Conservation (phyloP, 1,140 invertebrate genomes). For the Lepidurus arcticus region DNA sequence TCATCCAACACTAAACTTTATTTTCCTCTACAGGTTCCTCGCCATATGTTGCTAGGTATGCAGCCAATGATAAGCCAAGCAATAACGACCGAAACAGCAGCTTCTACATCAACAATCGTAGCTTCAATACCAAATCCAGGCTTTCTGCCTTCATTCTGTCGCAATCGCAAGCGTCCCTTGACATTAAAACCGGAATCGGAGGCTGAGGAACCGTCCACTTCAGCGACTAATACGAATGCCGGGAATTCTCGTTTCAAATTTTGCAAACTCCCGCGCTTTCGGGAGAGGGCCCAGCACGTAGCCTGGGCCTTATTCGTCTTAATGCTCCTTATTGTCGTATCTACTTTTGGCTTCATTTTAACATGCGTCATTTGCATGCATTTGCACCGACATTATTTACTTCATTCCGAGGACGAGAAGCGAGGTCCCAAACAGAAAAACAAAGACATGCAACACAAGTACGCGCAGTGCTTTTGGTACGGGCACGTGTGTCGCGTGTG, state of each 20-base stretch:
- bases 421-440: neutral
- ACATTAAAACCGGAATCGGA: neutral
- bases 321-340: conserved; percentile 25
- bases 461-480: conserved; percentile 19
- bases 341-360: conserved; percentile 31
- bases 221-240: neutral
- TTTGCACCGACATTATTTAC: conserved; percentile 26
- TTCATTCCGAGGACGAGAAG: conserved; percentile 10
- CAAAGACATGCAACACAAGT: neutral
- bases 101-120: neutral
- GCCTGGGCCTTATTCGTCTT: conserved; percentile 24
- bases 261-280: conserved; percentile 32
- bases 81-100: neutral
- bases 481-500: conserved; percentile 28
- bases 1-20: too few species aligned
- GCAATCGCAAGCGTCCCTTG: conserved; percentile 9
- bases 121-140: neutral
- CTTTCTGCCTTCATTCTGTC: conserved; percentile 13
- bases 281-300: conserved; percentile 28
- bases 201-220: neutral
- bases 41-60: neutral
- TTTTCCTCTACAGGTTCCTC: neutral
- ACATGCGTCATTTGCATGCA: conserved; percentile 29
- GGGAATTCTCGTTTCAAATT: neutral
- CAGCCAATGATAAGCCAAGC: neutral